phyloP scores from a whole-genome alignment of 2,113 vertebrate genomes.

The Cyprinodon variegatus region DNA sequence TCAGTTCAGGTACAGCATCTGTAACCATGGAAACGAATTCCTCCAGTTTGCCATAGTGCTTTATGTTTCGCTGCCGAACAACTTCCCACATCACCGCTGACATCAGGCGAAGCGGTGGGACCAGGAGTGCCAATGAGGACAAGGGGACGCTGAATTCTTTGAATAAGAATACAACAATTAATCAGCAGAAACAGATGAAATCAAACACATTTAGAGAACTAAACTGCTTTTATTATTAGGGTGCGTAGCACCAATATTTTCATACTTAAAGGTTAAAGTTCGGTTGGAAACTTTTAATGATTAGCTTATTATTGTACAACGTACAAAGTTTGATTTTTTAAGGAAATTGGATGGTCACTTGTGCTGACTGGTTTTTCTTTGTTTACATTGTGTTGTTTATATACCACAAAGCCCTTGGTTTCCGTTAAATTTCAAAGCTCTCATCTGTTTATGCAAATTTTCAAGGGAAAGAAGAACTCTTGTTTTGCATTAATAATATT shows the following conservation, averaged over 20 bases:
- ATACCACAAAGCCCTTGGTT: background rate
- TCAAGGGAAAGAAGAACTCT: background rate
- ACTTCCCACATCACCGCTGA: constrained; percentile 85
- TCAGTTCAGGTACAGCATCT: constrained; percentile 81
- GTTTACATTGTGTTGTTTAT: background rate
- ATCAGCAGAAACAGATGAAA: background rate
- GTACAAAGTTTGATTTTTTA: background rate
- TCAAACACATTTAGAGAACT: background rate
- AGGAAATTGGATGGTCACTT: background rate
- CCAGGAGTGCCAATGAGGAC: constrained; percentile 76
- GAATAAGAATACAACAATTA: background rate
- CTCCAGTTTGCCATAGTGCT: constrained; percentile 83
- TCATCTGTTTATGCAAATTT: background rate
- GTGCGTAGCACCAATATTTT: too few species aligned
- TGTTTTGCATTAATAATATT: background rate
- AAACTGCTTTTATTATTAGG: too few species aligned
- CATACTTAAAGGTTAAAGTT: too few species aligned
- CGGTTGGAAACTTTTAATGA: background rate
- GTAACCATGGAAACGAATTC: constrained; percentile 83
- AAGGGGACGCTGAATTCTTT: constrained; percentile 75
- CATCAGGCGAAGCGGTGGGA: constrained; percentile 80
- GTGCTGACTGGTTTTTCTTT: background rate
- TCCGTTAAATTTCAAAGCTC: background rate
- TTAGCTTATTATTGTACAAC: background rate
- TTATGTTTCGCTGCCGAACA: constrained; percentile 72